phyloP scores from a whole-genome alignment of 1,140 invertebrate species.

The Asbolus verrucosus region DNA sequence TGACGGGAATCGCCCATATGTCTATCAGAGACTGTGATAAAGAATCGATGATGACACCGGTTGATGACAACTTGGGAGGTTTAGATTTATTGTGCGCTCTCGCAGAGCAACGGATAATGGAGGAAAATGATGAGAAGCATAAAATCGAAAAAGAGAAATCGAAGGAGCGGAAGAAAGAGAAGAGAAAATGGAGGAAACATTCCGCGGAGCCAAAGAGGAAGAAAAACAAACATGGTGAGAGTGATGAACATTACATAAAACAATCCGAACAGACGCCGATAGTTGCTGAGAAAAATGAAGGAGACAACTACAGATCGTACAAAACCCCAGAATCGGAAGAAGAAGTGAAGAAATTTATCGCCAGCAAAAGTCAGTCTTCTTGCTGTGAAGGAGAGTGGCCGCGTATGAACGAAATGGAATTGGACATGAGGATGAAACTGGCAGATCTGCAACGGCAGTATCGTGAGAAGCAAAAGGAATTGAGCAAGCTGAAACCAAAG shows the following conservation, averaged over 20 bases:
- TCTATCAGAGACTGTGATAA: not conserved
- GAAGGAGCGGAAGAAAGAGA: constrained; percentile 56
- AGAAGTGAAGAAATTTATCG: constrained; percentile 66
- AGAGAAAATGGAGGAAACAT: constrained; percentile 59
- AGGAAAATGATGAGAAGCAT: constrained; percentile 72
- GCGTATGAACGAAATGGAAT: constrained; percentile 79
- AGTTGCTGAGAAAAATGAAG: no score
- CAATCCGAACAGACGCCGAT: no score
- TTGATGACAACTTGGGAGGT: constrained; percentile 73
- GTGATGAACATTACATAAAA: constrained; percentile 47
- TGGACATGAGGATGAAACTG: constrained; percentile 82
- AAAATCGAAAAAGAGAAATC: constrained; percentile 48
- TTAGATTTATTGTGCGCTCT: constrained; percentile 85
- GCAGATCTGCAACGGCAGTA: constrained; percentile 85
- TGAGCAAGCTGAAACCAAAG: constrained; percentile 76
- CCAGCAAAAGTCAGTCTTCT: constrained; percentile 60
- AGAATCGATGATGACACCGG: not conserved
- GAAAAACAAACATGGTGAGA: constrained; percentile 55
- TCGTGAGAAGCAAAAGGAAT: constrained; percentile 84
- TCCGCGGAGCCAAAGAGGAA: constrained; percentile 58
- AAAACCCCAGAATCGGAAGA: constrained; percentile 66
- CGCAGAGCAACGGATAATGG: constrained; percentile 85
- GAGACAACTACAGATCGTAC: constrained; percentile 61
- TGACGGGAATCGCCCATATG: not conserved
- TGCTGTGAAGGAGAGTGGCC: constrained; percentile 67